A percentile compares a stretch with the other conserved stretches of the same genome.
These are phyloP conservation scores for Lineus longissimus DNA, from an alignment of 1,140 invertebrate species.

Conservation along the genomic window DNA sequence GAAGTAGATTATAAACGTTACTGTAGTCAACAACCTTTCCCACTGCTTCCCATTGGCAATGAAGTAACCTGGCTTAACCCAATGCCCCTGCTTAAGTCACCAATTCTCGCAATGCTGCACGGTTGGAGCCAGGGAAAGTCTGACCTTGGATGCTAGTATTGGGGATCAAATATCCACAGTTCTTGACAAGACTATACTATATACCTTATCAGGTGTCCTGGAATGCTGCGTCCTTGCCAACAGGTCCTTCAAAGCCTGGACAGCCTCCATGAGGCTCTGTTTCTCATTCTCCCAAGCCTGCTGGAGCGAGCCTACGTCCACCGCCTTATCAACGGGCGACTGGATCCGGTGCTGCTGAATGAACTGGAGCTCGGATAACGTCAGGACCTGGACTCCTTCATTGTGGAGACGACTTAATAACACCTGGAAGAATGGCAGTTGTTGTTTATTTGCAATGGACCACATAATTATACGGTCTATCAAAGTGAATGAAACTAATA, in stretches of 20 bases:
- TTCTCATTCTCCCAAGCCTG: conserved; percentile 39
- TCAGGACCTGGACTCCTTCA: conserved; percentile 36
- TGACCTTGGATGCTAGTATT: no score
- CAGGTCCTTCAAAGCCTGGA: conserved; percentile 39
- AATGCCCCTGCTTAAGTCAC: no score
- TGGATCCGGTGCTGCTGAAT: conserved; percentile 30
- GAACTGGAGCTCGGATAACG: conserved; percentile 40
- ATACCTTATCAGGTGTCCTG: neutral
- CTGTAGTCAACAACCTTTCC: no score
- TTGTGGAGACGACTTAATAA: conserved; percentile 36
- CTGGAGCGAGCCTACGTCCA: conserved; percentile 23
- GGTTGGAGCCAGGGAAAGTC: no score
- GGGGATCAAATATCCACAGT: no score
- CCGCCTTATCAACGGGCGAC: conserved; percentile 14
- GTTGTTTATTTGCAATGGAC: neutral
- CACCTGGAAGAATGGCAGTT: conserved; percentile 21
- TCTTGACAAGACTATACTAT: no score
- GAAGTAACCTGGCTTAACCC: no score
- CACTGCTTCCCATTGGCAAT: no score
- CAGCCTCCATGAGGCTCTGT: conserved; percentile 30
- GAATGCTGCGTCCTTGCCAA: conserved; percentile 29
- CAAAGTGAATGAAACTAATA: no score
- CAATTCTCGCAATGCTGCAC: no score
- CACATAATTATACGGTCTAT: no score
- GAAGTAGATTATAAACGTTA: no score